A percentile compares a stretch with the other conserved stretches of the same genome.
Conservation (phyloP, 2,888 invertebrate genomes). For the Acrobasis suavella region DNA sequence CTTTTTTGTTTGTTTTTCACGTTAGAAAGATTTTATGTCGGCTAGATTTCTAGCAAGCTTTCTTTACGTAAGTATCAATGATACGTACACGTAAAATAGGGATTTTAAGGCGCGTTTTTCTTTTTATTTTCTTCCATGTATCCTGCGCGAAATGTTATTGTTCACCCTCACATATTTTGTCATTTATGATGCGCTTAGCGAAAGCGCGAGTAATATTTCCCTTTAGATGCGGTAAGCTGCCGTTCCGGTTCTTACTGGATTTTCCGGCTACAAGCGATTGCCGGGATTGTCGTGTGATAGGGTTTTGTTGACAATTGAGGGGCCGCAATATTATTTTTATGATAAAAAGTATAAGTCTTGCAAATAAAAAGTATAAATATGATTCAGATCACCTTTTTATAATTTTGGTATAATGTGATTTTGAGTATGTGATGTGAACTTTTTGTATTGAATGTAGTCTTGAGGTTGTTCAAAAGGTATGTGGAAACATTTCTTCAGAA, state of each 20-base stretch:
- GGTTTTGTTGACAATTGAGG: conserved; percentile 1
- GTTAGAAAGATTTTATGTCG: no score
- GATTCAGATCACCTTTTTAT: background rate
- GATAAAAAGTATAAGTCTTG: no score
- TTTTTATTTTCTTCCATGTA: conserved; percentile 5
- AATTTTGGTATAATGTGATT: background rate
- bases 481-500: no score
- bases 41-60: no score
- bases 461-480: no score
- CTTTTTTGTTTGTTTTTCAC: no score
- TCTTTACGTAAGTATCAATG: no score
- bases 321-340: background rate
- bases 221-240: conserved; percentile 41
- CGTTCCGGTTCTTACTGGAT: conserved; percentile 17
- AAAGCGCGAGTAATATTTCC: conserved; percentile 49
- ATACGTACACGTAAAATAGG: no score
- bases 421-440: background rate
- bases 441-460: background rate
- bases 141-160: conserved; percentile 3
- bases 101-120: no score
- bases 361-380: no score
- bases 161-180: conserved; percentile 40
- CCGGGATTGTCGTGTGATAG: conserved; percentile 6
- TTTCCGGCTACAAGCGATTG: conserved; percentile 16
- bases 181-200: conserved; percentile 46